Conservation (phyloP, 2,797 vertebrate species). For the Cynodonichthys magdalenae region DNA sequence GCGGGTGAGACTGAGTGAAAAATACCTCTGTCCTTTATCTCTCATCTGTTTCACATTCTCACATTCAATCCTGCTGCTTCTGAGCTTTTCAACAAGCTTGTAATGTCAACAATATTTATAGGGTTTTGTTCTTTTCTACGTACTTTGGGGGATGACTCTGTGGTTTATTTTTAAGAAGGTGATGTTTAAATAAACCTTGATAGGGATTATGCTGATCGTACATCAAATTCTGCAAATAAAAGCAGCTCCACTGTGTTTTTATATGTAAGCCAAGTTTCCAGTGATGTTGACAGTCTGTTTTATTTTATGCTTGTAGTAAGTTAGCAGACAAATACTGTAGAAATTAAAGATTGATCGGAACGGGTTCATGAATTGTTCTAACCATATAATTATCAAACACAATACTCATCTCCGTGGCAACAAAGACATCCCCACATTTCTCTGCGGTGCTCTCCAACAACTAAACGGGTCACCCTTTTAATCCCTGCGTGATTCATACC, state of each 20-base stretch:
- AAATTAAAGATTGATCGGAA: slow-evolving; percentile 32
- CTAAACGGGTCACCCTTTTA: slow-evolving; percentile 42
- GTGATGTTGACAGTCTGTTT: slow-evolving; percentile 20
- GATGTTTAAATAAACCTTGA: slow-evolving; percentile 56
- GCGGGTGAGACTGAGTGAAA: slow-evolving; percentile 46
- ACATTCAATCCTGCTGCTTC: slow-evolving; percentile 30
- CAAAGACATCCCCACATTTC: slow-evolving; percentile 38
- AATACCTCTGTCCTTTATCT: slow-evolving; percentile 3
- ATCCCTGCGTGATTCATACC: slow-evolving; percentile 62
- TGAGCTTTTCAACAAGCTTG: slow-evolving; percentile 46
- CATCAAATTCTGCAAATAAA: slow-evolving; percentile 36
- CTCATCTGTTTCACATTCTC: slow-evolving; percentile 69
- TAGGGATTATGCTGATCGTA: slow-evolving; percentile 45
- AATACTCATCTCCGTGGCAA: slow-evolving; percentile 52
- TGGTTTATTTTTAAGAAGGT: slow-evolving; percentile 51
- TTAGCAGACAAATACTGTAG: slow-evolving; percentile 19
- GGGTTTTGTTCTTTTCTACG: slow-evolving; percentile 29
- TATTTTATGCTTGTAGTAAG: slow-evolving; percentile 3
- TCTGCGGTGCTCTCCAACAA: slow-evolving; percentile 20
- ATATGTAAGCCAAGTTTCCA: slow-evolving; percentile 4
- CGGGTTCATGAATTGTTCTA: slow-evolving; percentile 29
- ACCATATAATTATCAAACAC: slow-evolving; percentile 65
- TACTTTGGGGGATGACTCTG: slow-evolving; percentile 33
- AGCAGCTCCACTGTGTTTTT: slow-evolving; percentile 8
- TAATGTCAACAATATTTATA: slow-evolving; percentile 70